phyloP scores from a whole-genome alignment of 2,888 invertebrate genomes.

The Cephus pygmeus region DNA sequence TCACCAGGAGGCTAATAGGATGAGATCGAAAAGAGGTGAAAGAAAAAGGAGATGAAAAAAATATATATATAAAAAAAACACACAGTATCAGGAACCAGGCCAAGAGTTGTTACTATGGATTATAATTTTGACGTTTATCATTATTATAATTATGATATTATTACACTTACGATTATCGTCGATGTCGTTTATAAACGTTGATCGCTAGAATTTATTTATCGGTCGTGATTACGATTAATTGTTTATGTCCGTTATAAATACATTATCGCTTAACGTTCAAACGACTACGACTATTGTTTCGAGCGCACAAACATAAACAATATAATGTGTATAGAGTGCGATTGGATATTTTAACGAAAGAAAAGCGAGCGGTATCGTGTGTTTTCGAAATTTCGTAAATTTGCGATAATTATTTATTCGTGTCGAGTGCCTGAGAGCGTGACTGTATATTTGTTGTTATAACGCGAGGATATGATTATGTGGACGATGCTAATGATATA shows the following conservation, averaged over 20 bases:
- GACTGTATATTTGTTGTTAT: constrained; percentile 34
- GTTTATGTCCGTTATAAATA: constrained; percentile 3
- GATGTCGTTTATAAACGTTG: neutral
- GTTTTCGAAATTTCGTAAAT: neutral
- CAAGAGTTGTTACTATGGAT: neutral
- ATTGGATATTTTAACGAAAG: neutral
- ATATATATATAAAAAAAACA: neutral
- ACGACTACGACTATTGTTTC: constrained; percentile 4
- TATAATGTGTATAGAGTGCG: constrained; percentile 13
- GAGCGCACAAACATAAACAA: constrained; percentile 23
- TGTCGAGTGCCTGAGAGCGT: neutral
- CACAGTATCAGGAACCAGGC: neutral
- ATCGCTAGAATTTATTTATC: constrained; percentile 1
- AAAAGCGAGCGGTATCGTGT: neutral
- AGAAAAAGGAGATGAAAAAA: neutral
- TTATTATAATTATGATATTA: constrained; percentile 1
- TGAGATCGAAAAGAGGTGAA: neutral
- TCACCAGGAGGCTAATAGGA: neutral
- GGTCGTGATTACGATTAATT: constrained; percentile 5
- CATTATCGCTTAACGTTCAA: neutral
- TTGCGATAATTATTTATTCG: neutral
- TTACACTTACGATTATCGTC: constrained; percentile 4
- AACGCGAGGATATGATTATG: constrained; percentile 28
- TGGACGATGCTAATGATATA: neutral
- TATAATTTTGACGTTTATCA: constrained; percentile 5